Evolutionary conservation across 53 echinoderm and acorn worm genomes (phyloP), one percentile per base, ranked within the genome.

Genomic region (Crossaster papposus): DNA sequence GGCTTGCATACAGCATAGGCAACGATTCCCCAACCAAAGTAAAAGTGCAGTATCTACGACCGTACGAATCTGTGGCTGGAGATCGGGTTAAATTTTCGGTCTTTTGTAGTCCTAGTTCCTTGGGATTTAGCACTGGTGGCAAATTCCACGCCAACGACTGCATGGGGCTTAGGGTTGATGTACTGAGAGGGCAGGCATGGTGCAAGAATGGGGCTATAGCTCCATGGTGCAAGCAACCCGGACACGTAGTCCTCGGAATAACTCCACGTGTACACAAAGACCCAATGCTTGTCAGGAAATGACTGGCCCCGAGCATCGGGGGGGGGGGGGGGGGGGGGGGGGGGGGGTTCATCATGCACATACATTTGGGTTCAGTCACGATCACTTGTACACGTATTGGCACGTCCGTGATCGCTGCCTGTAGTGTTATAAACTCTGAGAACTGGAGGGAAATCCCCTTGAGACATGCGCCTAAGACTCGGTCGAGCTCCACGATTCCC

Each of bases 371-470:
- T 68, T 68, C 68, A 68, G 68, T 68, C 68, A 26, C 68, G 28
- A 28, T 68, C 68, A 26, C 68, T 23, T 28, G 28, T 17, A 17
- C 62, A 62, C 23, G 3, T 62, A n/a, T 10, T 52, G 53, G 68
- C 68, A 68, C 20, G 68, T 68, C 28, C 24, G 68, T 68, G 68
- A 68, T 68, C 68, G 68, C 7, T 68, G 22, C 68, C 24, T 28
- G 68, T 26, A 68, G 11, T 68, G n/a, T n/a, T n/a, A n/a, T n/a
- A n/a, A 68, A 68, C 68, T 68, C n/a, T 68, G 68, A 73, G 74
- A 44, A 51, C 38, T 12, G 44, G 44, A 44, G 15, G 51, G 78
- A 35, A 78, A 78, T 34, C 36, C 78, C 78, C 78, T 35, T 1
- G 38, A 78, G 78, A 78, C 78, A 35, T 17, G 28, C 5, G 18